Conservation (phyloP, 2,113 vertebrate species). For the Ellobius talpinus region DNA sequence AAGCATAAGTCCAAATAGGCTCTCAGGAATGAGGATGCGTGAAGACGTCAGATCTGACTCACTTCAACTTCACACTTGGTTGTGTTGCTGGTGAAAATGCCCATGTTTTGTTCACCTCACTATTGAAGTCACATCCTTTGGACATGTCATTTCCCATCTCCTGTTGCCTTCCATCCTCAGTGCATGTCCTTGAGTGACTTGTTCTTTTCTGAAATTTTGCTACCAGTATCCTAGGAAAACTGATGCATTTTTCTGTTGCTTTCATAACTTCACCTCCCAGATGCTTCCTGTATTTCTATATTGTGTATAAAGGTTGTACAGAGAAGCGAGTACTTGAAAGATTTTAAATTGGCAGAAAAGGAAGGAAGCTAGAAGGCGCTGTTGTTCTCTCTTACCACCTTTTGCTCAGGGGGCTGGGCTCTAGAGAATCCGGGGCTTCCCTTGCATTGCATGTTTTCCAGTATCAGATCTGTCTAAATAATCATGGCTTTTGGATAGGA, state of each 20-base stretch:
- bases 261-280: slow-evolving; percentile 30
- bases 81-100: slow-evolving; percentile 73
- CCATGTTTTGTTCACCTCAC: slow-evolving; percentile 42
- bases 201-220: slow-evolving; percentile 44
- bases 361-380: slow-evolving; percentile 37
- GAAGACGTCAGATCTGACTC: slow-evolving; percentile 72
- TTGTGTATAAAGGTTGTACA: slow-evolving; percentile 58
- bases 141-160: slow-evolving; percentile 39
- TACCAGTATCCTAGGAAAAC: slow-evolving; percentile 32
- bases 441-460: slow-evolving; percentile 37
- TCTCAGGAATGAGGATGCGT: slow-evolving; percentile 82
- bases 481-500: slow-evolving; percentile 73
- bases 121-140: slow-evolving; percentile 6
- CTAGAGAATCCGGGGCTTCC: slow-evolving; percentile 41
- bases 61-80: slow-evolving; percentile 22
- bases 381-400: neutral
- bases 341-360: slow-evolving; percentile 55
- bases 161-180: slow-evolving; percentile 7
- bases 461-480: slow-evolving; percentile 21
- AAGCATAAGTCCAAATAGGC: slow-evolving; percentile 78
- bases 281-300: slow-evolving; percentile 46
- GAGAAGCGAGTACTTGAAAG: slow-evolving; percentile 66
- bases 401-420: slow-evolving; percentile 47
- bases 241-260: slow-evolving; percentile 51
- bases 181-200: slow-evolving; percentile 66